Conservation (phyloP, 1,140 invertebrate genomes). For the Euura saliciscinereae region DNA sequence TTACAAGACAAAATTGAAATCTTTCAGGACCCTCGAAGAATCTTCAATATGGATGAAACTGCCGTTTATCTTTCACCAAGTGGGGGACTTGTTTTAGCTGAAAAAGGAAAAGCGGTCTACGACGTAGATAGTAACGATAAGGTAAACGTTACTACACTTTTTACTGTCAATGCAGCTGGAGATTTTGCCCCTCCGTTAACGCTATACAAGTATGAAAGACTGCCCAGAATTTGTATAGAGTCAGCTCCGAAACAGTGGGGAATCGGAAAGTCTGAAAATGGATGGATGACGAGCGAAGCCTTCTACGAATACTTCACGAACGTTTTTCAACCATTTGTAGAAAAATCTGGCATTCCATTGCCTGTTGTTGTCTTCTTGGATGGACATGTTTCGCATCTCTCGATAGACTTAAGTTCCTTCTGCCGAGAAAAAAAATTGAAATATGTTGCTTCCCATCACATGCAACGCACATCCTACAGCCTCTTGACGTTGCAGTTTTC, state of each 20-base stretch:
- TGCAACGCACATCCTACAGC: slow-evolving; percentile 37
- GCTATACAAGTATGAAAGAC: slow-evolving; percentile 39
- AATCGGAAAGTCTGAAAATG: slow-evolving; percentile 32
- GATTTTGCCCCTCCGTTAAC: slow-evolving; percentile 37
- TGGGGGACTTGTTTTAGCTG: slow-evolving; percentile 35
- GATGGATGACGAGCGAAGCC: slow-evolving; percentile 35
- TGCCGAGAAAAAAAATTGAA: slow-evolving; percentile 26
- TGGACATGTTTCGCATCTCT: slow-evolving; percentile 30
- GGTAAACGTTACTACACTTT: slow-evolving; percentile 44
- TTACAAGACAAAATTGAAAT: slow-evolving; percentile 30
- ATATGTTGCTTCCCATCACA: slow-evolving; percentile 29
- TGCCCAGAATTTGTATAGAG: slow-evolving; percentile 30
- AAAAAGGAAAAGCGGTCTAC: slow-evolving; percentile 44
- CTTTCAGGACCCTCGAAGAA: slow-evolving; percentile 30
- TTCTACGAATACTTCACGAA: slow-evolving; percentile 41
- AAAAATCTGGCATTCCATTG: slow-evolving; percentile 25
- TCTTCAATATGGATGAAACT: slow-evolving; percentile 47
- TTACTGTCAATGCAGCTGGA: slow-evolving; percentile 44
- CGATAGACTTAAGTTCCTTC: slow-evolving; percentile 28
- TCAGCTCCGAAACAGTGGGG: slow-evolving; percentile 31
- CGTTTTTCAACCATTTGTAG: slow-evolving; percentile 33
- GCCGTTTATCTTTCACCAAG: slow-evolving; percentile 40
- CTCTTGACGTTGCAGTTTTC: slow-evolving; percentile 29
- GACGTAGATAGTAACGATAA: slow-evolving; percentile 38
- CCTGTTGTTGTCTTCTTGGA: slow-evolving; percentile 37